Evolutionary conservation across 1,140 invertebrate species (phyloP), one percentile per base, ranked within the genome.

Genomic region (Panagrolaimus sp.): DNA sequence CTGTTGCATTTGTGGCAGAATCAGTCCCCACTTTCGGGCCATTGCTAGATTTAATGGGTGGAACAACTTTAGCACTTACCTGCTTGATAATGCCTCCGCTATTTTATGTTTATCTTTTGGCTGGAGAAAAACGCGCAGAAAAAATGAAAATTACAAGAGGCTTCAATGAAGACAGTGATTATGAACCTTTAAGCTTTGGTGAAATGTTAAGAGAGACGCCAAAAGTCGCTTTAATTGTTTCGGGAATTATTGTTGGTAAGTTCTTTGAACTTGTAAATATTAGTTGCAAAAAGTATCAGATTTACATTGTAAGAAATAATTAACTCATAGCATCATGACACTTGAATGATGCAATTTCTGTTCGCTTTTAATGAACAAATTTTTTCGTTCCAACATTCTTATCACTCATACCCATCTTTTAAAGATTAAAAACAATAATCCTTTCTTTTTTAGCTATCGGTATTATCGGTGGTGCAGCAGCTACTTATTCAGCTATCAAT

Each of bases 11-110:
- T 20, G 84, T 93, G 8, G 91, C 89, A 0, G 90, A 92, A 84
- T 88, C 89, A 5, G 87, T 95, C 0, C 92, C 92, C 0, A 86
- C 89, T 72, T 94, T 95, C 80, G 91, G 93, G 69, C 86, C 92
- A 16, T 88, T 95, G 1, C 90, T 95, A 88, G 88, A 91, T 38
- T 84, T 95, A 1, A 88, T 94, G 4, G 92, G 92, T 14, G 90
- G 90, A 0, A 87, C 93, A 0, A 92, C 90, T 0, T 89, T 91
- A 0, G 91, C 91, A 1, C 67, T 84, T n/a, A 75, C 83, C 20
- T 80, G 78, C 7, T 79, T 84, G 45, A 75, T 85, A 38, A 78
- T 82, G 23, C 85, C 85, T 9, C 68, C 69, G 44, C 65, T 83
- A 5, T 82, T 82, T 70, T 83, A 82, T 61, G 48, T 78, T 23